These are phyloP conservation scores for Sandelia bainsii DNA, from an alignment of 2,797 vertebrate genomes.

Conservation along the genomic window DNA sequence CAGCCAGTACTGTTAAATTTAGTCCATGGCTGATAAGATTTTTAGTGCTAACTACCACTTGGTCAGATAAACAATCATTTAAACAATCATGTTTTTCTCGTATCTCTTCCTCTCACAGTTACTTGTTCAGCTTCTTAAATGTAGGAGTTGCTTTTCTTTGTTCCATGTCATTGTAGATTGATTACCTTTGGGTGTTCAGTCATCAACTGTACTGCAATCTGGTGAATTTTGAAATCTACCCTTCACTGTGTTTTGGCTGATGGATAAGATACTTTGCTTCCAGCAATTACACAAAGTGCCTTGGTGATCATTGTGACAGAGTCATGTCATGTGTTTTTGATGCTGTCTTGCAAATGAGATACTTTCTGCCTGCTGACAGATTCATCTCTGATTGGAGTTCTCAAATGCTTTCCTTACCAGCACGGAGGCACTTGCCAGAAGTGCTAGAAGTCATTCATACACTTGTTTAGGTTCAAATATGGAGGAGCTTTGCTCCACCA, in stretches of 20 bases:
- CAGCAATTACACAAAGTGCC: slow-evolving; percentile 17
- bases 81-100: not conserved
- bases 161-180: not conserved
- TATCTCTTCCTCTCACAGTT: not conserved
- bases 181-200: too few species aligned
- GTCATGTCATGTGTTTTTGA: slow-evolving; percentile 31
- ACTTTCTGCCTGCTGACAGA: slow-evolving; percentile 22
- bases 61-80: not conserved
- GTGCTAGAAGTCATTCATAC: slow-evolving; percentile 56
- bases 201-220: not conserved
- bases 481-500: slow-evolving; percentile 55
- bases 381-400: slow-evolving; percentile 41
- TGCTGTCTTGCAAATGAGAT: slow-evolving; percentile 41
- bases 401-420: slow-evolving; percentile 48
- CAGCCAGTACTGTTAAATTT: slow-evolving; percentile 29
- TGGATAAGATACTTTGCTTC: slow-evolving; percentile 4
- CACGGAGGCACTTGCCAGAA: slow-evolving; percentile 46
- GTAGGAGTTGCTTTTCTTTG: not conserved
- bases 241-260: not conserved
- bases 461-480: slow-evolving; percentile 75
- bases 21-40: slow-evolving; percentile 15
- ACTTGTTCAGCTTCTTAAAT: not conserved
- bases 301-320: slow-evolving; percentile 7
- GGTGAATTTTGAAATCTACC: not conserved
- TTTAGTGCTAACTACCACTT: slow-evolving; percentile 8